phyloP scores from a whole-genome alignment of 2,113 vertebrate genomes.

The Uropsilus gracilis region DNA sequence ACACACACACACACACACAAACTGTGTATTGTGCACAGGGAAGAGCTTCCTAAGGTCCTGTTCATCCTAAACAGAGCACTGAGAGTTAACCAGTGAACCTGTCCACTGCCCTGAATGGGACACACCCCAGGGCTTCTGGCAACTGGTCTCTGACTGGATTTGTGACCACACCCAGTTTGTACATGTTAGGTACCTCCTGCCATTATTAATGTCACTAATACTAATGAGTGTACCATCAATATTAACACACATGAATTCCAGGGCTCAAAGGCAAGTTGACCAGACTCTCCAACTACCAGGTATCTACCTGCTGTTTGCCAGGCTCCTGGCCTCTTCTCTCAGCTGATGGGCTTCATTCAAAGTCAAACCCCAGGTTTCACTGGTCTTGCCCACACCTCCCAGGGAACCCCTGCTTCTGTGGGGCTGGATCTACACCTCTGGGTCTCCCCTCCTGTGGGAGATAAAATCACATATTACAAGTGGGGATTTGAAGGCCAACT shows the following conservation, averaged over 20 bases:
- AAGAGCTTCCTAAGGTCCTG: neutral
- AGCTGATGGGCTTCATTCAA: neutral
- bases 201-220: neutral
- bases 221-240: neutral
- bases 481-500: neutral
- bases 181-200: conserved; percentile 53
- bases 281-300: neutral
- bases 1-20: too few relatives aligned
- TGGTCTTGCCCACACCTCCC: neutral
- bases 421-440: neutral
- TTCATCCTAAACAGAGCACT: neutral
- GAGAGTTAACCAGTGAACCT: neutral
- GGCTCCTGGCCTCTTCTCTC: neutral
- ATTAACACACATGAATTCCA: neutral
- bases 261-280: neutral
- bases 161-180: conserved; percentile 16
- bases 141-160: neutral
- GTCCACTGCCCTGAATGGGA: neutral
- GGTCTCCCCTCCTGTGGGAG: neutral
- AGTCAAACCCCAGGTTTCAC: neutral
- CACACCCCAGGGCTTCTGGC: neutral
- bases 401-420: neutral
- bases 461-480: neutral
- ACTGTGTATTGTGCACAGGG: accelerated
- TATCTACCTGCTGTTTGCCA: neutral